phyloP scores from a whole-genome alignment of 2,888 invertebrate species.

The Camptogramma bilineatum region DNA sequence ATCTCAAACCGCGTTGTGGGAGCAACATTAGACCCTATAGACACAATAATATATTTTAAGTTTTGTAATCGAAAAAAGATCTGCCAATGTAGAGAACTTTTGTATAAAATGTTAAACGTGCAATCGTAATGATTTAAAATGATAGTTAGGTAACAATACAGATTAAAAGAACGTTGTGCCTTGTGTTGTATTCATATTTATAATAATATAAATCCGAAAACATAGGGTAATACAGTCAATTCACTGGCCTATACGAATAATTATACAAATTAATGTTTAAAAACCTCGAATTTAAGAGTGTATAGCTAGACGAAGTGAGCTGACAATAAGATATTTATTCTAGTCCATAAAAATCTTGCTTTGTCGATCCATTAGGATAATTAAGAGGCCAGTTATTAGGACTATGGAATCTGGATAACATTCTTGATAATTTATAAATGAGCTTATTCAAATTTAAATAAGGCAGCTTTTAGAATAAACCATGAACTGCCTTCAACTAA shows the following conservation, averaged over 20 bases:
- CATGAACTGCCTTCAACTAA: conserved; percentile 17
- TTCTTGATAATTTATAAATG: conserved; percentile 26
- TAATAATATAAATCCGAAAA: conserved; percentile 59
- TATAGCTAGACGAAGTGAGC: conserved; percentile 74
- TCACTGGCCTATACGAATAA: conserved; percentile 75
- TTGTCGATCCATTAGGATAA: conserved; percentile 58
- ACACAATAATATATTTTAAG: conserved; percentile 51
- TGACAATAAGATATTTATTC: conserved; percentile 81
- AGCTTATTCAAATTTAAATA: conserved; percentile 31
- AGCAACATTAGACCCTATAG: conserved; percentile 47
- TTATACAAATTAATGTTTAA: conserved; percentile 65
- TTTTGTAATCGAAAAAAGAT: conserved; percentile 68
- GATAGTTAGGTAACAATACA: conserved; percentile 58
- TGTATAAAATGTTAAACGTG: conserved; percentile 56
- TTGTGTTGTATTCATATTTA: conserved; percentile 78
- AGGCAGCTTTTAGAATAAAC: conserved; percentile 30
- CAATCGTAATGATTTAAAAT: conserved; percentile 61
- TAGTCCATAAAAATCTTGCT: conserved; percentile 77
- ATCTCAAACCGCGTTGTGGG: conserved; percentile 55
- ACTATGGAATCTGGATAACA: conserved; percentile 35
- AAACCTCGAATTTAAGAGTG: conserved; percentile 81
- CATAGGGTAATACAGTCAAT: conserved; percentile 78
- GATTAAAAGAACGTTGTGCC: conserved; percentile 74
- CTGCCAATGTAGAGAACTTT: conserved; percentile 68
- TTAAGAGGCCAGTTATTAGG: conserved; percentile 34